Evolutionary conservation across 2,113 vertebrate genomes (phyloP), one percentile per base, ranked within the genome.

Genomic region (Herpetotheres cachinnans): DNA sequence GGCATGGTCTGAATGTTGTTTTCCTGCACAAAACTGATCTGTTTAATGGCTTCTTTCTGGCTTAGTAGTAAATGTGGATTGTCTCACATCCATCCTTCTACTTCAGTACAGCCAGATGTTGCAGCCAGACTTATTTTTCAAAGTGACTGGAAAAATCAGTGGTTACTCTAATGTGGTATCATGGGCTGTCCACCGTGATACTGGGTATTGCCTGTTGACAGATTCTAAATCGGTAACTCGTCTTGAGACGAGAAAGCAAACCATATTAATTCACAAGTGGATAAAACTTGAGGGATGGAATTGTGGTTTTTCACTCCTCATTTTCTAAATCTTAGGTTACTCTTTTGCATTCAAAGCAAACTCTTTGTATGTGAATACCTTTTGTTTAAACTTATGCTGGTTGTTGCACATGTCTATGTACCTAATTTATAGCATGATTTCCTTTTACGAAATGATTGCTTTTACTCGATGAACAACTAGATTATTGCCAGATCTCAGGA

Each of bases 171-270:
- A 52, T 7, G 6, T 49, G 50, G 0, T 26, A 3, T 4, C 34
- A 1, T 2, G 1, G 27, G n/a, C 52, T 70, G n/a, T 25, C 22
- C 56, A 5, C 34, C 2, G 0, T 2, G 4, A 11, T 15, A 5
- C 59, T 29, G 79, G 42, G 18, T 46, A 13, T 13, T 47, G 62
- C 56, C 77, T 22, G 18, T 3, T 42, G 18, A 5, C 40, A 61
- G 30, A 27, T 3, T 16, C 42, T 56, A 8, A 54, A n/a, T 14
- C 6, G 2, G 3, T 25, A 77, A 78, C 29, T 81, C 27, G 1
- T 16, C 62, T 46, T 7, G n/a, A 42, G 65, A 27, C 55, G 58
- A 34, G 86, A 82, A 56, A 52, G 36, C 30, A 93, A 80, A 67
- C 26, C 2, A 0, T 6, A 4, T 22, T 50, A 3, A 66, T 25